These are phyloP conservation scores for Lytechinus pictus DNA, from an alignment of 35 echinoderm and acorn worm species.

Conservation along the genomic window DNA sequence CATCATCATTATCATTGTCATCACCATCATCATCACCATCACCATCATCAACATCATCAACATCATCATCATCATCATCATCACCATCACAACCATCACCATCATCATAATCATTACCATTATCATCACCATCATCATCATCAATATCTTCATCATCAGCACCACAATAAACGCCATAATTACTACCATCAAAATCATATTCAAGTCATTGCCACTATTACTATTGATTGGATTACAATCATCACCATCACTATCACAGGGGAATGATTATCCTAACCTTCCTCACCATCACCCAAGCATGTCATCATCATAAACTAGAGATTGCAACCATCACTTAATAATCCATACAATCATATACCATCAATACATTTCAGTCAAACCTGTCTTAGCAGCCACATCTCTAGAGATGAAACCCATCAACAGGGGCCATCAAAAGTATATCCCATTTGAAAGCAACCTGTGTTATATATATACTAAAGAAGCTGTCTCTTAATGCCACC, in stretches of 20 bases:
- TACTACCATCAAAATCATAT: too few relatives aligned
- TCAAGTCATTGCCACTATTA: too few relatives aligned
- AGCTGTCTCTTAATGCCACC: too few relatives aligned
- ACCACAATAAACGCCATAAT: too few relatives aligned
- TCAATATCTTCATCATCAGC: not conserved
- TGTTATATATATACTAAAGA: too few relatives aligned
- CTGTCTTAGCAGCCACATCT: too few relatives aligned
- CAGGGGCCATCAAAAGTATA: too few relatives aligned
- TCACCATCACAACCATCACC: not conserved
- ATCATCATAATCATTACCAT: not conserved
- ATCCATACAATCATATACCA: too few relatives aligned
- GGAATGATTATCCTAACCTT: too few relatives aligned
- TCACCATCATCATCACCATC: not conserved
- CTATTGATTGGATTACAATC: not conserved
- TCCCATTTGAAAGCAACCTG: too few relatives aligned
- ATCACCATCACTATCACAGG: not conserved
- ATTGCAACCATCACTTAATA: not conserved
- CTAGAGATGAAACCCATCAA: too few relatives aligned
- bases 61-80: not conserved
- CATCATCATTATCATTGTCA: not conserved
- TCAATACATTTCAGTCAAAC: too few relatives aligned
- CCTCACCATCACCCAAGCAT: not conserved
- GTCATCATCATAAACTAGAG: not conserved
- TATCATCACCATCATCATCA: not conserved
- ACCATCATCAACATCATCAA: not conserved